phyloP scores from a whole-genome alignment of 2,113 vertebrate species.

The Prunella himalayana region DNA sequence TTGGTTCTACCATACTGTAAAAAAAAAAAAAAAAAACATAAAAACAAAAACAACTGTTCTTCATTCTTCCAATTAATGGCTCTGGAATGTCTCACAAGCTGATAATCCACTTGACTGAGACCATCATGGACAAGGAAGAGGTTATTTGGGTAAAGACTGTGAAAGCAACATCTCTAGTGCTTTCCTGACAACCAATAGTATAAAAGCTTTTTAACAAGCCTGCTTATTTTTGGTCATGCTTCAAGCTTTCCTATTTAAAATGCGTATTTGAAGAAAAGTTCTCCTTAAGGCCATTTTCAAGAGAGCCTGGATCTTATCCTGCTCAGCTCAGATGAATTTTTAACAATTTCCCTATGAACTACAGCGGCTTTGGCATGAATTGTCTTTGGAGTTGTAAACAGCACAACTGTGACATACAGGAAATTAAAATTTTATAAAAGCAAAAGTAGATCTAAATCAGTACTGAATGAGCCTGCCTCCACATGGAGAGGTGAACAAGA shows the following conservation, averaged over 20 bases:
- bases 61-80: neutral
- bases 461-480: neutral
- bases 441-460: slow-evolving; percentile 27
- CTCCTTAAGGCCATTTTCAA: slow-evolving; percentile 4
- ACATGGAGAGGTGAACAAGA: neutral
- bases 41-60: neutral
- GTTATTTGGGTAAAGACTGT: neutral
- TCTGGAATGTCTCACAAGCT: neutral
- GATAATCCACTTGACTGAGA: neutral
- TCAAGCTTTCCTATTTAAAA: neutral
- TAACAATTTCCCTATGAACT: slow-evolving; percentile 8
- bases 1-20: neutral
- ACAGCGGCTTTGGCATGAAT: neutral
- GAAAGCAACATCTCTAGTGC: neutral
- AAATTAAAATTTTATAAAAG: slow-evolving; percentile 54
- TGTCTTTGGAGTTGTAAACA: slow-evolving; percentile 50
- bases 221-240: neutral
- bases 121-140: neutral
- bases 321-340: slow-evolving; percentile 17
- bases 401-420: neutral
- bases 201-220: neutral
- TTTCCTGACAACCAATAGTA: neutral
- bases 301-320: neutral
- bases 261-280: neutral
- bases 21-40: neutral